Evolutionary conservation across 2,888 invertebrate genomes (phyloP), one percentile per base, ranked within the genome.

Genomic region (Macrophya alboannulata): DNA sequence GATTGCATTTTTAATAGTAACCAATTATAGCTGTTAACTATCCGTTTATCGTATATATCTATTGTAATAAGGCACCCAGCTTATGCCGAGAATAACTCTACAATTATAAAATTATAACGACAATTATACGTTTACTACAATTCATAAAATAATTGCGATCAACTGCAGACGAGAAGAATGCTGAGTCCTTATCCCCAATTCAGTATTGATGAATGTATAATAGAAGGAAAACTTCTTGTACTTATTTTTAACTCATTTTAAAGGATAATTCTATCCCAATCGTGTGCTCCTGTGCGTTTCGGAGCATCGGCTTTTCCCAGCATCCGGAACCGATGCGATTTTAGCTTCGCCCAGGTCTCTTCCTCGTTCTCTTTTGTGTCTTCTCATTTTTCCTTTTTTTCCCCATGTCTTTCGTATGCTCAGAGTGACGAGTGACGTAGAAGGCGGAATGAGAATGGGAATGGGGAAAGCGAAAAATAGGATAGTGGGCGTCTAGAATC

Each of bases 301-400:
- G 40, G 17, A 76, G 25, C n/a, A 48, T 76, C 76, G n/a, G 76
- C 15, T 15, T 76, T 77, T n/a, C 21, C n/a, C 77, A 77, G 55
- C 37, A 17, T 55, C 51, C 43, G 55, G 77, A 77, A 77, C 51
- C 6, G 55, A 77, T 77, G 77, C 51, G 55, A 77, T 37, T 77
- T 55, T n/a, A 43, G 10, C 55, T 55, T 55, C 37, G 31, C 55
- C 55, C 55, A 77, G 55, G 55, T 31, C 37, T 77, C 77, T 77
- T 55, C n/a, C 77, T 77, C 55, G 55, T 77, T 55, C 74, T 15
- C 31, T 4, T 68, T 68, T 31, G 9, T 31, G 10, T 68, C 10
- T 68, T 31, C 9, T n/a, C 37, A 12, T 10, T 68, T 37, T n/a
- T 74, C 45, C 12, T 77, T 55, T 55, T 55, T n/a, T n/a, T n/a